Evolutionary conservation across 2,113 vertebrate genomes (phyloP).

Genomic region (Alouatta palliata): DNA sequence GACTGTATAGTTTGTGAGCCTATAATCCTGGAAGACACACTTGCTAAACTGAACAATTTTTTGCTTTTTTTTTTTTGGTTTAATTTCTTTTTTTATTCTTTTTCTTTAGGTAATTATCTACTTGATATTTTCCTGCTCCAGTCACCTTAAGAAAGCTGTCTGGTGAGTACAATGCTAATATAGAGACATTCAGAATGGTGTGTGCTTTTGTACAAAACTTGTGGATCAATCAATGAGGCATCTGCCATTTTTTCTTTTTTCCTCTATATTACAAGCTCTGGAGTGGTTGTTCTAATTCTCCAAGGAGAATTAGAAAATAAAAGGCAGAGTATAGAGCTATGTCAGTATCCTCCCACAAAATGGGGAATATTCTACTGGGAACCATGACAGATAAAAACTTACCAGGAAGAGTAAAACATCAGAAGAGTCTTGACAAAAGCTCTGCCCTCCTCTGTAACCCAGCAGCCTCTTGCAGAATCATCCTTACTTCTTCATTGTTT

Average conservation of each 20-base stretch:
- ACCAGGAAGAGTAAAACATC: background rate
- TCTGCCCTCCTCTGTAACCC: background rate
- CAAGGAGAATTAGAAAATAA: background rate
- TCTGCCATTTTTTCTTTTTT: background rate
- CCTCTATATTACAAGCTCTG: background rate
- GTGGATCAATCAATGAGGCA: background rate
- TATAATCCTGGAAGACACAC: background rate
- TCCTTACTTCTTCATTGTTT: background rate
- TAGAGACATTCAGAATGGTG: background rate
- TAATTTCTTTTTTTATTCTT: conserved; percentile 11
- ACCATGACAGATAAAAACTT: background rate
- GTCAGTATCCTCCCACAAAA: background rate
- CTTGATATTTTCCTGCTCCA: background rate
- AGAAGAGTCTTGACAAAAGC: background rate
- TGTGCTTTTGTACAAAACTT: background rate
- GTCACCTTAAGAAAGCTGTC: background rate
- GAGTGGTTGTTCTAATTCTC: background rate
- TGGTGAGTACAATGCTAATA: background rate
- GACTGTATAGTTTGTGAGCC: background rate
- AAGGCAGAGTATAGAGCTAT: background rate
- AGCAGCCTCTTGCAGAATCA: background rate
- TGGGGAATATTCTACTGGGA: background rate
- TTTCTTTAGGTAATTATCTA: background rate
- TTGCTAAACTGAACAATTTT: conserved; percentile 41
- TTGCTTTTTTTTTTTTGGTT: background rate